Evolutionary conservation across 2,797 vertebrate genomes (phyloP), one percentile per base, ranked within the genome.

Genomic region (Meriones psammophilus): DNA sequence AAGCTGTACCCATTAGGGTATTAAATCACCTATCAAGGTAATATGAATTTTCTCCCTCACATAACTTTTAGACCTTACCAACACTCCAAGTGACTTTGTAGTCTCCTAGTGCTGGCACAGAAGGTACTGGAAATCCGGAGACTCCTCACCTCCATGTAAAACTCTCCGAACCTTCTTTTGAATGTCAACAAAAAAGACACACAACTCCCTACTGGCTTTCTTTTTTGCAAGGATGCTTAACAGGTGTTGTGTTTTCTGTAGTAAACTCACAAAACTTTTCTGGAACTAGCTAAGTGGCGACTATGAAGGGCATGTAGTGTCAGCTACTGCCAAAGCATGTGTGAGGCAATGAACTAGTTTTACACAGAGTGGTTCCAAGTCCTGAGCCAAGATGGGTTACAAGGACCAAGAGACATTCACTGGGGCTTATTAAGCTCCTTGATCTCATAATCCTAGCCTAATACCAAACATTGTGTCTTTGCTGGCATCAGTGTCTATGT

Each of bases 141-240:
- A 88, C 36, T 90, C 50, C 50, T 66, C 15, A 10, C 60, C 15
- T 62, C 17, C 30, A 28, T 60, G 90, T 69, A 33, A 88, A 92
- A 90, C 50, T 96, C 69, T 89, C 56, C 56, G 69, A 89, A 88
- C 71, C 54, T 5, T n/a, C 78, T 96, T 86, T 54, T 76, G 87
- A 36, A 66, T 54, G 28, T 68, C 46, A 87, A 28, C 50, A 73
- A 39, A 36, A 20, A 58, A 30, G 64, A 69, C 64, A 68, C 68
- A 76, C 58, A 26, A 26, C 58, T 86, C 91, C 30, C 6, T 89
- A 80, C 36, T 84, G 77, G 54, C 28, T 64, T 85, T 76, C 36
- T 77, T 89, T 92, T 50, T 36, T 87, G 26, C 24, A 76, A 60
- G 69, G 78, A 77, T 92, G n/a, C 54, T 78, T 71, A 56, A 30